A percentile compares a stretch with the other conserved stretches of the same genome.
phyloP scores from a whole-genome alignment of 35 echinoderm and acorn worm genomes.

The Amphiura filiformis region DNA sequence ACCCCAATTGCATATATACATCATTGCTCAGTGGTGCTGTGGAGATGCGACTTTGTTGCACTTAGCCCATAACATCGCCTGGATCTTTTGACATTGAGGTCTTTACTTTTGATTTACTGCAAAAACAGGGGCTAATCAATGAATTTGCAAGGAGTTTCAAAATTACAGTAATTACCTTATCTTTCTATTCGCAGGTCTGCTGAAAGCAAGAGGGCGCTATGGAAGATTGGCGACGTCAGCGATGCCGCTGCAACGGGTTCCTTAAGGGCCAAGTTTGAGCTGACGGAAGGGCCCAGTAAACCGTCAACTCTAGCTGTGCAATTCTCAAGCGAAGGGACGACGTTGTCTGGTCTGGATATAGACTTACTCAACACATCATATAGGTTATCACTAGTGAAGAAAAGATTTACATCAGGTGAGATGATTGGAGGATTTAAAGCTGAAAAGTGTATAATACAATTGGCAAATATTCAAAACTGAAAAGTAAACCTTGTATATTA shows the following conservation, averaged over 20 bases:
- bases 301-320: slow-evolving; percentile 91
- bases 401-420: slow-evolving; percentile 91
- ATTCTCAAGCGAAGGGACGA: slow-evolving; percentile 84
- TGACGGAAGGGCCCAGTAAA: slow-evolving; percentile 86
- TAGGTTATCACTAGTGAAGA: slow-evolving; percentile 95
- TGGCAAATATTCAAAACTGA: background rate
- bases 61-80: too few relatives aligned
- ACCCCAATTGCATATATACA: too few relatives aligned
- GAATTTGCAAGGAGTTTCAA: too few relatives aligned
- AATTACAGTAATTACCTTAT: too few relatives aligned
- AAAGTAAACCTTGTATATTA: background rate
- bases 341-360: slow-evolving; percentile 86
- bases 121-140: too few relatives aligned
- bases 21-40: too few relatives aligned
- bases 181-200: slow-evolving; percentile 73
- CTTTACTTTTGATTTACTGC: too few relatives aligned
- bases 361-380: slow-evolving; percentile 87
- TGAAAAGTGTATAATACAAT: background rate
- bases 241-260: slow-evolving; percentile 56
- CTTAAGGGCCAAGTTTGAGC: slow-evolving; percentile 89
- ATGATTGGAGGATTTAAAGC: background rate
- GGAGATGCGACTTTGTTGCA: too few relatives aligned
- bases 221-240: slow-evolving; percentile 84
- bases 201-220: slow-evolving; percentile 87
- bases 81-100: too few relatives aligned